These are phyloP conservation scores for Trogon melanurus DNA, from an alignment of 2,113 vertebrate genomes.

Conservation along the genomic window DNA sequence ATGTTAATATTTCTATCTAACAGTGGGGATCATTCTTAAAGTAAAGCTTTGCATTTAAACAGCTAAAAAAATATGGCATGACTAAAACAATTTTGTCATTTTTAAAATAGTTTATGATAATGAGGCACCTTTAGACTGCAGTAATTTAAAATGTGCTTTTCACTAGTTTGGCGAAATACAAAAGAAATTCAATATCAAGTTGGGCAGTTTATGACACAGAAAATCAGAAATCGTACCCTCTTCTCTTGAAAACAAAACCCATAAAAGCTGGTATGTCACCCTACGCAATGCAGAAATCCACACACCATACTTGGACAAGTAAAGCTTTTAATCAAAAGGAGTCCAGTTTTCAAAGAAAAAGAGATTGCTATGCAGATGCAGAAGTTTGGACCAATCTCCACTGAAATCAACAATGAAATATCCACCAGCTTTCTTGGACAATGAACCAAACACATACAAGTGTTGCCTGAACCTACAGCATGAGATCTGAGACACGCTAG, in stretches of 20 bases:
- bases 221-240: rapidly evolving
- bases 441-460: neutral
- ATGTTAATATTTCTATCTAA: neutral
- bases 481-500: neutral
- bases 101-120: neutral
- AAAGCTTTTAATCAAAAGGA: neutral
- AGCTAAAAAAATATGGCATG: neutral
- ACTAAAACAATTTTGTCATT: neutral
- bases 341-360: neutral
- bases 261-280: neutral
- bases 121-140: neutral
- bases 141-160: neutral
- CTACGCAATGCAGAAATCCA: neutral
- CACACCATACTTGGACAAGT: neutral
- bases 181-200: neutral
- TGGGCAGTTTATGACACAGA: neutral
- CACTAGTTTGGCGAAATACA: neutral
- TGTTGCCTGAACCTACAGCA: neutral
- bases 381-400: neutral
- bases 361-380: neutral
- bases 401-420: neutral
- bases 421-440: neutral
- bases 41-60: neutral
- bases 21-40: neutral
- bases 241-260: neutral